phyloP scores from a whole-genome alignment of 2,113 vertebrate species.

The Sturnira hondurensis region DNA sequence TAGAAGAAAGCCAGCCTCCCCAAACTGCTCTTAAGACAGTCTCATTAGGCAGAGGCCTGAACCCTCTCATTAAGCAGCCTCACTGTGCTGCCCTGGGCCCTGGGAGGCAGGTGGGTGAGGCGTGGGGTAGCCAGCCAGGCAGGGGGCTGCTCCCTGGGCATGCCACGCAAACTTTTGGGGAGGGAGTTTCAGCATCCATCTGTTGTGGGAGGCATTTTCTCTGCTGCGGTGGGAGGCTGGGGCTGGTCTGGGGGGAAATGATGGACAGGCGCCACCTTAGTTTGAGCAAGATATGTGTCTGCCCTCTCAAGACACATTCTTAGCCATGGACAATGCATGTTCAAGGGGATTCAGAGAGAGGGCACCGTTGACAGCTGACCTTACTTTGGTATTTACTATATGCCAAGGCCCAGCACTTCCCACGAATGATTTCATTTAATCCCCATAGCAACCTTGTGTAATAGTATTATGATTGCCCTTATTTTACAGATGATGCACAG shows the following conservation, averaged over 20 bases:
- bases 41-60: not conserved
- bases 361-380: not conserved
- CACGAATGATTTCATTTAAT: not conserved
- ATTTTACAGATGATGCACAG: constrained; percentile 13
- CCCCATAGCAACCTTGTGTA: not conserved
- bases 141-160: not conserved
- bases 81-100: not conserved
- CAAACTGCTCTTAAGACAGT: constrained; percentile 11
- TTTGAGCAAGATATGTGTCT: not conserved
- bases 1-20: constrained; percentile 56
- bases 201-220: not conserved
- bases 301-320: not conserved
- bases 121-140: not conserved
- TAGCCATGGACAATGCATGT: not conserved
- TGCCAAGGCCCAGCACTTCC: not conserved
- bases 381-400: not conserved
- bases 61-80: constrained; percentile 10
- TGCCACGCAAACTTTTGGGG: not conserved
- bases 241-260: not conserved
- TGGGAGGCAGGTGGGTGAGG: not conserved
- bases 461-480: not conserved
- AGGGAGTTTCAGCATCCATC: not conserved
- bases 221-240: not conserved
- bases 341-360: not conserved
- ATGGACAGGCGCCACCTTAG: not conserved